Conservation (phyloP, 2,113 vertebrate genomes). For the Protomyctophum bolini region DNA sequence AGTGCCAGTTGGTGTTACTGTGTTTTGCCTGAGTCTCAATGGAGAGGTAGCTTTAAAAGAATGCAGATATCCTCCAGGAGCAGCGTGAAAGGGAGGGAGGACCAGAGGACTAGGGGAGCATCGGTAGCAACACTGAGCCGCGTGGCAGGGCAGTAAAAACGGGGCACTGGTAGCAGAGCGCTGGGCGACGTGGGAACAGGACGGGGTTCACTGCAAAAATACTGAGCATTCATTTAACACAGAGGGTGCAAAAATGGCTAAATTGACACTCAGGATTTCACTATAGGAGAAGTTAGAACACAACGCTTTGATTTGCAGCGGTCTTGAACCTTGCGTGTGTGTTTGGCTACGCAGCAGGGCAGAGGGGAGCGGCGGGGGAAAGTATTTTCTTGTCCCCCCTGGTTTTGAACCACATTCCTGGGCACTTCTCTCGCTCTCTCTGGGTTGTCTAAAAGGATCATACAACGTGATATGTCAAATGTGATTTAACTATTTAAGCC, state of each 20-base stretch:
- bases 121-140: conserved; percentile 66
- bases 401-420: conserved; percentile 71
- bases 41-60: conserved; percentile 89
- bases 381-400: conserved; percentile 53
- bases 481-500: neutral
- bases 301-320: conserved; percentile 83
- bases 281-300: conserved; percentile 62
- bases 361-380: conserved; percentile 56
- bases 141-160: conserved; percentile 61
- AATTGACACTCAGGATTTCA: no score
- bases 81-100: conserved; percentile 74
- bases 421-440: conserved; percentile 50
- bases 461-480: conserved; percentile 24
- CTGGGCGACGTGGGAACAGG: neutral
- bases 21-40: conserved; percentile 92
- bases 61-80: conserved; percentile 84
- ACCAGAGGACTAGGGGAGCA: conserved; percentile 50
- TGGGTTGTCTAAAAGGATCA: conserved; percentile 38
- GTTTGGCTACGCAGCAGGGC: conserved; percentile 83
- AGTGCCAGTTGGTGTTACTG: conserved; percentile 97
- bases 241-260: no score
- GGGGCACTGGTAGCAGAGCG: conserved; percentile 35
- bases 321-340: conserved; percentile 75
- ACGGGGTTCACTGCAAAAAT: no score
- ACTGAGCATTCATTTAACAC: no score